A percentile compares a stretch with the other conserved stretches of the same genome.
Conservation (phyloP, 2,113 vertebrate genomes). For the Ciconia stormi region DNA sequence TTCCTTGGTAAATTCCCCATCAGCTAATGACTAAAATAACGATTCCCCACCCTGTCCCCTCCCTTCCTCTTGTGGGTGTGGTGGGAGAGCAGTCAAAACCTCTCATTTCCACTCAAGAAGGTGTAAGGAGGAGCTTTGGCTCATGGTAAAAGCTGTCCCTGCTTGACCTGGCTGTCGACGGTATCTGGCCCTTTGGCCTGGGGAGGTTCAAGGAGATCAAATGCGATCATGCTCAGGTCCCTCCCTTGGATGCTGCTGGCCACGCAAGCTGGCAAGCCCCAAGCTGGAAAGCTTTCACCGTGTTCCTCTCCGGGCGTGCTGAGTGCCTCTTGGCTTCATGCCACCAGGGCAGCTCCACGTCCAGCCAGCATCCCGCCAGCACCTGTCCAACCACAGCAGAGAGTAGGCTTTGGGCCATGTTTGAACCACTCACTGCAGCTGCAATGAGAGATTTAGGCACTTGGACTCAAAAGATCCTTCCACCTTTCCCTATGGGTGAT, state of each 20-base stretch:
- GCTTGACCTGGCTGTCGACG: background rate
- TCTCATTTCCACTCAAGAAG: slow-evolving; percentile 65
- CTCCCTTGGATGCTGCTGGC: background rate
- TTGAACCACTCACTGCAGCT: background rate
- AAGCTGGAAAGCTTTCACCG: background rate
- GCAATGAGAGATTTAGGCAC: background rate
- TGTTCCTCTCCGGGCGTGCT: background rate
- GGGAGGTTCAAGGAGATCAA: background rate
- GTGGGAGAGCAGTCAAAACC: slow-evolving; percentile 41
- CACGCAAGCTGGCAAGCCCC: background rate
- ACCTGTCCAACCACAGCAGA: background rate
- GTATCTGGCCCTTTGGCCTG: background rate
- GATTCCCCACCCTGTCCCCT: slow-evolving; percentile 59
- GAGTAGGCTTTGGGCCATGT: background rate
- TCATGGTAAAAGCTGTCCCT: slow-evolving; percentile 22
- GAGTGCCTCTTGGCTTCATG: background rate
- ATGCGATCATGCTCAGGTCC: background rate
- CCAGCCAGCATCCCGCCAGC: accelerated
- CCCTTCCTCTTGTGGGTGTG: slow-evolving; percentile 64
- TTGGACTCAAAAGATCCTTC: background rate
- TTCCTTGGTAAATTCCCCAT: slow-evolving; percentile 48
- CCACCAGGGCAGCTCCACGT: background rate
- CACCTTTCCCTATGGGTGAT: background rate
- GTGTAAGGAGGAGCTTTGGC: slow-evolving; percentile 64
- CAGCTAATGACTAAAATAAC: slow-evolving; percentile 63